These are phyloP conservation scores for Scalopus aquaticus DNA, from an alignment of 2,113 vertebrate species.

Conservation along the genomic window DNA sequence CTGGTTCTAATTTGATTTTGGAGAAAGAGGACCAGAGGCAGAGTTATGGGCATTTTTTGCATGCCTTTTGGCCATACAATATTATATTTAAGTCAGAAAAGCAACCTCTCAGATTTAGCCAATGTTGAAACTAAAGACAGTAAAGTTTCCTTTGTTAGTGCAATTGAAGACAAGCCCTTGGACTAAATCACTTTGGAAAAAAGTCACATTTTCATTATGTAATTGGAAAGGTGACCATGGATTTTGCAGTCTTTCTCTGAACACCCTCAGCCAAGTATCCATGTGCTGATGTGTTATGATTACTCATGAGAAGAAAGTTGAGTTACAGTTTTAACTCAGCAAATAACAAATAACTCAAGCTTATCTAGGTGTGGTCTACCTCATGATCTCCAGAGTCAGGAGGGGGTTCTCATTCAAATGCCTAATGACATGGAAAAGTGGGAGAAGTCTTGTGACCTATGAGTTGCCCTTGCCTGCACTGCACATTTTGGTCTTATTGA, in stretches of 20 bases:
- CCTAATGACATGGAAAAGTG: not conserved
- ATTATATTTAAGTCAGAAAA: constrained; percentile 11
- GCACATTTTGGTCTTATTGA: not conserved
- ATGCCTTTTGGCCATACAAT: not conserved
- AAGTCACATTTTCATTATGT: not conserved
- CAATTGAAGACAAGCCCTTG: not conserved
- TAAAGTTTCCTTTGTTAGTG: not conserved
- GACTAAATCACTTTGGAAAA: not conserved
- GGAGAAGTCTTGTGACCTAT: not conserved
- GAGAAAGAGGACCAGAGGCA: not conserved
- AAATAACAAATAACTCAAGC: not conserved
- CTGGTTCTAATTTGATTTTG: constrained; percentile 4
- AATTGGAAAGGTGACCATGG: not conserved
- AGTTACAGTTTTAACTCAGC: not conserved
- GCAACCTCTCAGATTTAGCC: not conserved
- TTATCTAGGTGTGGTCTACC: not conserved
- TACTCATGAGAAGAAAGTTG: not conserved
- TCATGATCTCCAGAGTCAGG: not conserved
- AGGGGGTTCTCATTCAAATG: not conserved
- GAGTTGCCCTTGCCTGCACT: not conserved
- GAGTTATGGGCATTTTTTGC: not conserved
- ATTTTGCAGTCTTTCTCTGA: not conserved
- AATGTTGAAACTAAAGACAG: not conserved
- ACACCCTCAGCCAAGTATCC: not conserved
- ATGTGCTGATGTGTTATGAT: not conserved